Percentiles rank a stretch among this genome's conserved stretches.
Conservation (phyloP, 2,888 invertebrate species). For the Caradrina clavipalpis region DNA sequence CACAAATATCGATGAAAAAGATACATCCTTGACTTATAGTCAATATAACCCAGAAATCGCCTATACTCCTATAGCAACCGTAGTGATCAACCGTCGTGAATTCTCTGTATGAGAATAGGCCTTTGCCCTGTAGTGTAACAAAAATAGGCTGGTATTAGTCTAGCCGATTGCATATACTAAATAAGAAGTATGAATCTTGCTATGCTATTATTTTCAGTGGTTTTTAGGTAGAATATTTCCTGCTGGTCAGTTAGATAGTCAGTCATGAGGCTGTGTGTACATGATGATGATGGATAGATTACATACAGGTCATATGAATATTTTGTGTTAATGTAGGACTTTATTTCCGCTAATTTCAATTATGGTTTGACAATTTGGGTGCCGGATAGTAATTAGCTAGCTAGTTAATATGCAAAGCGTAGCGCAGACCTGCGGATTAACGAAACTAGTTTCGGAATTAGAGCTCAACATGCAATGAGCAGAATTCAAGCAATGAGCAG, state of each 20-base stretch:
- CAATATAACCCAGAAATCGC: too few relatives aligned
- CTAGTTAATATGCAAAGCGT: constrained; percentile 1
- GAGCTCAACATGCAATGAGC: neutral
- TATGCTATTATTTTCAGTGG: neutral
- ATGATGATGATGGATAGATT: neutral
- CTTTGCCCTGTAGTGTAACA: too few relatives aligned
- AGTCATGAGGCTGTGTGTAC: neutral
- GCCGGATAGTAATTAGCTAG: constrained; percentile 6
- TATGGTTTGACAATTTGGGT: constrained; percentile 17
- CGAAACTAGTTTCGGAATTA: constrained; percentile 3
- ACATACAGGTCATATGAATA: neutral
- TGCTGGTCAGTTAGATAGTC: neutral
- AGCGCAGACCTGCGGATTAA: neutral
- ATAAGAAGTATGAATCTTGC: neutral
- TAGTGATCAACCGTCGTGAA: too few relatives aligned
- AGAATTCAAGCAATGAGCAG: neutral
- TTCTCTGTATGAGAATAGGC: too few relatives aligned
- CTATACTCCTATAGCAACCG: too few relatives aligned
- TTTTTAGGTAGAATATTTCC: neutral
- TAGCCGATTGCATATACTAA: neutral
- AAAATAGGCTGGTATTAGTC: too few relatives aligned
- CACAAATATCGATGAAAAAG: too few relatives aligned
- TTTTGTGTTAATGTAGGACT: constrained; percentile 31
- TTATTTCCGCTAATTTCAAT: constrained; percentile 23
- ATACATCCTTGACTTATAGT: too few relatives aligned